phyloP scores from a whole-genome alignment of 2,113 vertebrate species.

The Cyprinus carpio region DNA sequence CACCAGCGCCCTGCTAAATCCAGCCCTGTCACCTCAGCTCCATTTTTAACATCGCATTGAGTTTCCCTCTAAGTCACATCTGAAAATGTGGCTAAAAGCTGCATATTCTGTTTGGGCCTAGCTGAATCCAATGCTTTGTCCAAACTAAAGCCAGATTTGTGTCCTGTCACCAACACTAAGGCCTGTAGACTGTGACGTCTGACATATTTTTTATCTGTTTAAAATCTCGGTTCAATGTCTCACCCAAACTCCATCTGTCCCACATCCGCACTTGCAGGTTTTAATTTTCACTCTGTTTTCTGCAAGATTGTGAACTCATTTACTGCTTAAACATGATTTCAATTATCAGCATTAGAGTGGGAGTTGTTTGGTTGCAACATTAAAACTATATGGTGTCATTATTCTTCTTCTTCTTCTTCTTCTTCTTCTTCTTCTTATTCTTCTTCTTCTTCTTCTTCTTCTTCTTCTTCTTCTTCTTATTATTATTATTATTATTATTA shows the following conservation, averaged over 20 bases:
- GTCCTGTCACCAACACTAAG: background rate
- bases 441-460: too few relatives aligned
- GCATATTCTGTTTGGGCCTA: conserved; percentile 8
- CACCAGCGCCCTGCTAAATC: too few relatives aligned
- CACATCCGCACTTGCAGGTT: background rate
- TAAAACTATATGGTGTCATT: background rate
- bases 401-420: too few relatives aligned
- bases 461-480: too few relatives aligned
- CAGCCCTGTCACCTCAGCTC: background rate
- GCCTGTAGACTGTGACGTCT: background rate
- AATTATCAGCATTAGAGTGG: background rate
- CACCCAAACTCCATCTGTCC: conserved; percentile 60
- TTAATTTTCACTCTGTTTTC: background rate
- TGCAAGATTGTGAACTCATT: background rate
- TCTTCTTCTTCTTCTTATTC: too few relatives aligned
- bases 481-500: too few relatives aligned
- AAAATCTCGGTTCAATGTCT: conserved; percentile 70
- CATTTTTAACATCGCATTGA: background rate
- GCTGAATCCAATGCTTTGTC: background rate
- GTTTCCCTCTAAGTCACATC: background rate
- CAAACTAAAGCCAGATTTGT: background rate
- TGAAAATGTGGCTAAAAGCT: background rate
- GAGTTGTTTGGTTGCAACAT: conserved; percentile 3
- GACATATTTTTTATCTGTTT: conserved; percentile 47
- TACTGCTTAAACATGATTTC: conserved; percentile 9